phyloP scores from a whole-genome alignment of 1,140 invertebrate species.

The Drosophila athabasca region DNA sequence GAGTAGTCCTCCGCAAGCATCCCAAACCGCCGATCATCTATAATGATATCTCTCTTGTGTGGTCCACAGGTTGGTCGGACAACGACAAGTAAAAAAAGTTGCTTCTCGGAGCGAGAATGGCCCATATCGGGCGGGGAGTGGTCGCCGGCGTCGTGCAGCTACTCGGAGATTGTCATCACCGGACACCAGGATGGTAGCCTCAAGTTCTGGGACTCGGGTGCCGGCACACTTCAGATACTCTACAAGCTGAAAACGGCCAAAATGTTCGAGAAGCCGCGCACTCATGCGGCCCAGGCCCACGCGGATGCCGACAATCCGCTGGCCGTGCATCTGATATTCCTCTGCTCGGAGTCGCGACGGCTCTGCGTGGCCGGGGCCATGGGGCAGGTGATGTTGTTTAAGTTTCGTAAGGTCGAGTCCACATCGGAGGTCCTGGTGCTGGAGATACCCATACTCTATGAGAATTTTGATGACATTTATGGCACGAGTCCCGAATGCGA shows the following conservation, averaged over 20 bases:
- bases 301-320: conserved; percentile 93
- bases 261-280: conserved; percentile 92
- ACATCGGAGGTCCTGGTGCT: conserved; percentile 93
- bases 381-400: conserved; percentile 97
- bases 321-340: conserved; percentile 95
- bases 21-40: too few relatives aligned
- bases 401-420: conserved; percentile 96
- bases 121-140: conserved; percentile 97
- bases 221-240: conserved; percentile 95
- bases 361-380: conserved; percentile 95
- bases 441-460: conserved; percentile 94
- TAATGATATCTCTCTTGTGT: background rate
- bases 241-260: conserved; percentile 99
- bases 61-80: conserved; percentile 84
- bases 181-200: conserved; percentile 98
- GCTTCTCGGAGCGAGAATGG: conserved; percentile 98
- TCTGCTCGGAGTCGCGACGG: conserved; percentile 96
- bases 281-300: conserved; percentile 76
- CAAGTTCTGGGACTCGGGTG: conserved; percentile 99
- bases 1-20: conserved; percentile 12
- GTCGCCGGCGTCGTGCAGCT: conserved; percentile 96
- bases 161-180: conserved; percentile 98
- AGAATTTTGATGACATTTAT: conserved; percentile 91
- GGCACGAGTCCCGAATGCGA: conserved; percentile 92
- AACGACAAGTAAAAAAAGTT: conserved; percentile 88